phyloP scores from a whole-genome alignment of 2,888 invertebrate species.

The Sialis lutaria region DNA sequence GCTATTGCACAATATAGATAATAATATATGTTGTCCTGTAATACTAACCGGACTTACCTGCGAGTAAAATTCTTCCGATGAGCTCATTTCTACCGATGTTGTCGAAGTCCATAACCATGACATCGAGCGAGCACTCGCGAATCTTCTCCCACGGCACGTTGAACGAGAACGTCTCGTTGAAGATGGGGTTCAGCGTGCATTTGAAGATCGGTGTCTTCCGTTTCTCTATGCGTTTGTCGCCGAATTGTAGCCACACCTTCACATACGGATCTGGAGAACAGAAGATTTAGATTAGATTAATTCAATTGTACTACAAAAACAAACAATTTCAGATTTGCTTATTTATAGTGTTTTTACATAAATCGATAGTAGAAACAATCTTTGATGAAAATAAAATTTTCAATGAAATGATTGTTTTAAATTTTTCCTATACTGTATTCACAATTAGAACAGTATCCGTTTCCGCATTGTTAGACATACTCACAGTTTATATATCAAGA shows the following conservation, averaged over 20 bases:
- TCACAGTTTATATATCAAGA: no score
- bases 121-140: constrained; percentile 81
- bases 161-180: constrained; percentile 91
- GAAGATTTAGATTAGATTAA: constrained; percentile 8
- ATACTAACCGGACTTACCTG: constrained; percentile 39
- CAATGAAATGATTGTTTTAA: no score
- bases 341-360: no score
- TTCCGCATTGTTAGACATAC: no score
- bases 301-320: not conserved
- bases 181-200: constrained; percentile 86
- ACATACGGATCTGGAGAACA: constrained; percentile 80
- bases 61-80: constrained; percentile 81
- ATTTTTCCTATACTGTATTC: no score
- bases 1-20: no score
- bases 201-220: constrained; percentile 90
- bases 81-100: constrained; percentile 87
- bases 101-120: constrained; percentile 95
- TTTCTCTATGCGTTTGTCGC: constrained; percentile 87
- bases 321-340: no score
- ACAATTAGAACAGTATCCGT: no score
- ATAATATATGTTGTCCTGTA: no score
- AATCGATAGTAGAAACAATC: no score
- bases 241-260: constrained; percentile 94
- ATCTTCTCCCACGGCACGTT: constrained; percentile 96
- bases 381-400: no score